phyloP scores from a whole-genome alignment of 1,140 invertebrate species.

The Latrodectus geometricus region DNA sequence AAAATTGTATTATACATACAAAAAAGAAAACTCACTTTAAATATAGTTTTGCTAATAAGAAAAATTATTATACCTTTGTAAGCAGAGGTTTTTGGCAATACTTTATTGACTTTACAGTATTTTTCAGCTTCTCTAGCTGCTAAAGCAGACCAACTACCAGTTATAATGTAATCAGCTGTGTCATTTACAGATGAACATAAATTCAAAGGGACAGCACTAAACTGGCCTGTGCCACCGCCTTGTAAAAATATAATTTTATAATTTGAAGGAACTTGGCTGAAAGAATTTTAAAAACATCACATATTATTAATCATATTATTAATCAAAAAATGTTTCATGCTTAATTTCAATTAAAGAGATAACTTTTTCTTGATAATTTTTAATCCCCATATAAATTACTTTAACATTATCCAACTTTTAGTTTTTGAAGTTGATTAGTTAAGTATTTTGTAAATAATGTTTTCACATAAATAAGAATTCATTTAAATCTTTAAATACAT shows the following conservation, averaged over 20 bases:
- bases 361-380: too few relatives aligned
- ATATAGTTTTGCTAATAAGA: background rate
- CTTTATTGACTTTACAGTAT: slow-evolving; percentile 92
- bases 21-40: too few relatives aligned
- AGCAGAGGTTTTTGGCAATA: slow-evolving; percentile 80
- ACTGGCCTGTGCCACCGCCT: slow-evolving; percentile 94
- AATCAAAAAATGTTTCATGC: too few relatives aligned
- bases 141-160: slow-evolving; percentile 92
- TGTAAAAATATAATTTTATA: slow-evolving; percentile 95
- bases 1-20: too few relatives aligned
- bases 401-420: too few relatives aligned
- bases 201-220: slow-evolving; percentile 93
- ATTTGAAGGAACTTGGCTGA: slow-evolving; percentile 88
- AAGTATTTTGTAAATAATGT: background rate
- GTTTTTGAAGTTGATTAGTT: too few relatives aligned
- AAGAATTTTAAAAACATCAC: slow-evolving; percentile 1
- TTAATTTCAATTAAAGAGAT: too few relatives aligned
- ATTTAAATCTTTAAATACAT: too few relatives aligned
- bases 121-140: slow-evolving; percentile 95
- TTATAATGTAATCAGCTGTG: slow-evolving; percentile 72
- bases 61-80: slow-evolving; percentile 78
- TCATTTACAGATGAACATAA: slow-evolving; percentile 75
- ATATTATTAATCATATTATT: background rate
- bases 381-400: too few relatives aligned
- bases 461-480: too few relatives aligned